Evolutionary conservation across 2,113 vertebrate species (phyloP).

Genomic region (Scopus umbretta): DNA sequence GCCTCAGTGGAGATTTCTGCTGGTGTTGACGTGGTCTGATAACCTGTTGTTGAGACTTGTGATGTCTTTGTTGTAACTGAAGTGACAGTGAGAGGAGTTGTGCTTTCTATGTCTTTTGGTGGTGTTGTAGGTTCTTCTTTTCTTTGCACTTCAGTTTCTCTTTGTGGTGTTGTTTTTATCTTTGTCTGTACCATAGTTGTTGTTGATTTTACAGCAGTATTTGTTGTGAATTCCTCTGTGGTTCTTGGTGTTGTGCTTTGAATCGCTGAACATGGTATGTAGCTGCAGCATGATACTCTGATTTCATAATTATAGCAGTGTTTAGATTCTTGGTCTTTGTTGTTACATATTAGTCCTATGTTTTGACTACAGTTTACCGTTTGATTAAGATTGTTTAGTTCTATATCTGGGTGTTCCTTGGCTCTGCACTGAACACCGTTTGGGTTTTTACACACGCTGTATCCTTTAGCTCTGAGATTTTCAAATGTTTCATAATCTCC

Average conservation of each 20-base stretch:
- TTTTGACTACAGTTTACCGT: constrained; percentile 22
- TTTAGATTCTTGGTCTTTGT: constrained; percentile 36
- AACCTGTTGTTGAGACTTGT: neutral
- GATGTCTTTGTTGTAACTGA: rapidly evolving
- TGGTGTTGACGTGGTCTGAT: rapidly evolving
- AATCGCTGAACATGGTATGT: constrained; percentile 28
- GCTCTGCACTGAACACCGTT: constrained; percentile 45
- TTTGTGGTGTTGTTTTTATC: neutral
- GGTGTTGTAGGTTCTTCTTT: rapidly evolving
- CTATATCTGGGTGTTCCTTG: neutral
- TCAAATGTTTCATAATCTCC: constrained; percentile 72
- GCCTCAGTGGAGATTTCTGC: rapidly evolving
- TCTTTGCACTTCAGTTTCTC: rapidly evolving
- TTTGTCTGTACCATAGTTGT: neutral
- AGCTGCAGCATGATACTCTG: constrained; percentile 64
- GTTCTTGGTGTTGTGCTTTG: neutral
- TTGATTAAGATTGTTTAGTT: constrained; percentile 47
- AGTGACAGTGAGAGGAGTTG: rapidly evolving
- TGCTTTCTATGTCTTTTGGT: rapidly evolving
- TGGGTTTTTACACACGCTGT: constrained; percentile 29
- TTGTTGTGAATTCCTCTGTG: neutral
- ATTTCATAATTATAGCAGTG: constrained; percentile 70
- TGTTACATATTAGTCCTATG: constrained; percentile 61
- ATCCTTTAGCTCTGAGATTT: constrained; percentile 34
- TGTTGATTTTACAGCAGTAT: neutral